These are phyloP conservation scores for Tupaia chinensis DNA, from an alignment of 2,113 vertebrate species.

Conservation along the genomic window DNA sequence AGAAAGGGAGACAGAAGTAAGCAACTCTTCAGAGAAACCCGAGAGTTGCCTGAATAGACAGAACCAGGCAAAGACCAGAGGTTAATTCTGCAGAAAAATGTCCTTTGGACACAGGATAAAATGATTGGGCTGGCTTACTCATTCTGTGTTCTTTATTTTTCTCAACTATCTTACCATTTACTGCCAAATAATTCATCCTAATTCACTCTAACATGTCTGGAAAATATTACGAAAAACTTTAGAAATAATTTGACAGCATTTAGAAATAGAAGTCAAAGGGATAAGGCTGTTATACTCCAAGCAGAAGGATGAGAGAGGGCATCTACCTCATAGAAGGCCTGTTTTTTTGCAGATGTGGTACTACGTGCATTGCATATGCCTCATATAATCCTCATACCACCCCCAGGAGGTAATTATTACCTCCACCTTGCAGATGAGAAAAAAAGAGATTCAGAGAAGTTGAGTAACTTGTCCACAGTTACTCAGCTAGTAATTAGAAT, in stretches of 20 bases:
- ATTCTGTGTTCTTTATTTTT: background rate
- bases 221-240: constrained; percentile 14
- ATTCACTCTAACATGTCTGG: background rate
- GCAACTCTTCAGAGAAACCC: background rate
- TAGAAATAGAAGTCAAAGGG: background rate
- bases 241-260: background rate
- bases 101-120: background rate
- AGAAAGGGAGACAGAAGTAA: background rate
- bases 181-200: constrained; percentile 46
- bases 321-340: background rate
- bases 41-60: background rate
- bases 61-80: background rate
- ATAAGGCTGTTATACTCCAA: background rate
- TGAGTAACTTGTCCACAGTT: background rate
- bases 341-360: background rate
- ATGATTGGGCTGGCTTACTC: background rate
- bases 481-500: background rate
- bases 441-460: background rate
- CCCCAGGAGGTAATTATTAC: background rate
- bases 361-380: too few relatives aligned
- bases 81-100: background rate
- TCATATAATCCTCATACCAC: background rate
- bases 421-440: background rate
- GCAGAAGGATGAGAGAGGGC: background rate
- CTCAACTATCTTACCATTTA: background rate